Base-by-base conservation (phyloP, 2,888 invertebrate genomes). In the Harpagoxenus sublaevis region DNA sequence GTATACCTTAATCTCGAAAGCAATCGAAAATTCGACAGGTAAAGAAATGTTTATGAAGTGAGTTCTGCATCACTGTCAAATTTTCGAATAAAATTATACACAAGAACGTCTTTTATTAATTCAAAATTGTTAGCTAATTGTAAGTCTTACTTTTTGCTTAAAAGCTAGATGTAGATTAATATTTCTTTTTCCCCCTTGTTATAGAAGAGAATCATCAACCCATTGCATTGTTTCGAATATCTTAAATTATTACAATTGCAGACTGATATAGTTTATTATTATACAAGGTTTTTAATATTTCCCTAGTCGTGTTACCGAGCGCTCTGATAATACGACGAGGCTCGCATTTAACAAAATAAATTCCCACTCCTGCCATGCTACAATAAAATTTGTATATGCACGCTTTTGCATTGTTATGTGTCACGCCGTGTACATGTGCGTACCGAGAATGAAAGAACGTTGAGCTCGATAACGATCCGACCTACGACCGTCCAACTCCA, bases 401-500 rank as follows among this genome's bases (percentile, higher is more conserved):
- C 51, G 81, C 10, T 48, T 48, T 68, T 68, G 62, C 75, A 68
- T 75, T 53, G 62, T 66, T 57, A 42, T 28, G 23, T 42, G 57
- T 45, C 74, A 75, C 55, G 53, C 60, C 60, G 35, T 55, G 55
- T 62, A 45, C 65, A 84, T 75, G 62, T 62, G 60, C 81, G 74
- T 53, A 82, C 81, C 79, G 78, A 51, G 70, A 86, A 88, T 85
- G 83, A 81, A 85, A 79, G 84, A 86, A 88, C 75, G 66, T 60
- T 66, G 68, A 62, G 77, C 82, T 78, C 31, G 74, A 88, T 89
- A 86, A 87, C 85, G 84, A 79, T 83, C 63, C 70, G 79, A 53
- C 45, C 35, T 53, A 62, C 84, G 73, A 48, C 79, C 74, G 60
- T 81, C 79, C 74, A 53, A 71, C 55, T 78, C 53, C 60, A 73